These are phyloP conservation scores for Heliconius ethilla DNA, from an alignment of 2,888 invertebrate genomes.

Conservation along the genomic window DNA sequence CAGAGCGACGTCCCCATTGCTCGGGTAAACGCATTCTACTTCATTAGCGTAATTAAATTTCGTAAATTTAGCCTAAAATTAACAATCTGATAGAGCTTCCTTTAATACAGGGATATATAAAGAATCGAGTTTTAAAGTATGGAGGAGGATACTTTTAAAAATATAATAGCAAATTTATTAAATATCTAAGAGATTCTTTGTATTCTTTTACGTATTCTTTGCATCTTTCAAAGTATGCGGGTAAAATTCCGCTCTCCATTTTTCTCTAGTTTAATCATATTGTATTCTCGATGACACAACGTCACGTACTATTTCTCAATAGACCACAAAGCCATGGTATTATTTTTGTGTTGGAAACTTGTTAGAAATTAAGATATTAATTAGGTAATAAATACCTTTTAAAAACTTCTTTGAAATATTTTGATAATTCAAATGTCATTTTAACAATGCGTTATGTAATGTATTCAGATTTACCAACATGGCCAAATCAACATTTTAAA, in stretches of 20 bases:
- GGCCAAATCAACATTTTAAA: neutral
- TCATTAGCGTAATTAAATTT: constrained; percentile 76
- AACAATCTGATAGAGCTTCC: constrained; percentile 65
- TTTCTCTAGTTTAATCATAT: neutral
- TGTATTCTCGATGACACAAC: neutral
- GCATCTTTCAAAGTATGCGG: neutral
- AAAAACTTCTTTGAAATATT: neutral
- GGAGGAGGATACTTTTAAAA: constrained; percentile 43
- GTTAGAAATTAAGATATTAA: neutral
- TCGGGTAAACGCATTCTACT: constrained; percentile 65
- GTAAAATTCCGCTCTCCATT: neutral
- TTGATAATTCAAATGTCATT: too few species aligned
- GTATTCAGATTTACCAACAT: neutral
- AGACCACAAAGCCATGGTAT: neutral
- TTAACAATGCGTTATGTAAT: neutral
- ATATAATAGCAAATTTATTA: neutral
- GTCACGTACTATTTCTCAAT: neutral
- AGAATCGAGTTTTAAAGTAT: constrained; percentile 53
- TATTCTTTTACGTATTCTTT: neutral
- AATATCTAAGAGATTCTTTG: neutral
- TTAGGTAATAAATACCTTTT: neutral
- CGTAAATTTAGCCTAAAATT: constrained; percentile 68
- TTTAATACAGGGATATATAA: constrained; percentile 65
- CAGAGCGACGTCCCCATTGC: constrained; percentile 51
- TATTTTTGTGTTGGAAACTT: neutral